Evolutionary conservation across 2,113 vertebrate species (phyloP), one percentile per base, ranked within the genome.

Genomic region (Lichenostomus cassidix): DNA sequence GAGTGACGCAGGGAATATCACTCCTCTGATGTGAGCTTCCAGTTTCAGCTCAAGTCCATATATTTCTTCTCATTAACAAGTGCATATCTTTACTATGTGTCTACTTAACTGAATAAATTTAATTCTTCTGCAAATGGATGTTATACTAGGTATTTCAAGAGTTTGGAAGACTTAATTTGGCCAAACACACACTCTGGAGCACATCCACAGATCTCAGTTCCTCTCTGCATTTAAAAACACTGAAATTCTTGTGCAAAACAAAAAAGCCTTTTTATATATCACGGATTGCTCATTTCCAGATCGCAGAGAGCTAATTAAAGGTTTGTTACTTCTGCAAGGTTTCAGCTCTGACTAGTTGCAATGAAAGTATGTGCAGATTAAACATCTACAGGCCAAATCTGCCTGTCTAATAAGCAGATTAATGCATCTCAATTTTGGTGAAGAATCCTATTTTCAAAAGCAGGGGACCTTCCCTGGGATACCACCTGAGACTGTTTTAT

Each of bases 41-140:
- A 89, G 15, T 46, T 74, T 63, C 62, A 78, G 44, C 82, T 70
- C 35, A 83, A 67, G 29, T 29, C 35, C 47, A 15, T 4, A 15
- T 4, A 0, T 77, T 83, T 81, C 29, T 49, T 70, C 14, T 11
- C 33, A 58, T 50, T 39, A 83, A 42, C 39, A 87, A 74, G 4
- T 14, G 39, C 0, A 0, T 25, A 44, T 15, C 9, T 56, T 73
- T 20, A 60, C 11, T 33, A 74, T 11, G 29, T 58, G 5, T 16
- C 22, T 58, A 18, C 46, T 77, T 52, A 59, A 11, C 9, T 52
- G 69, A 75, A 71, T 21, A 87, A 37, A 69, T 23, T 13, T 4
- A 55, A 5, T 29, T 47, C 8, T 67, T 60, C 69, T 50, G 49
- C 12, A 62, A 73, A 80, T 7, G 3, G 22, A 65, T 50, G 27